Evolutionary conservation across 1,140 invertebrate genomes (phyloP).

Genomic region (Littorina saxatilis): DNA sequence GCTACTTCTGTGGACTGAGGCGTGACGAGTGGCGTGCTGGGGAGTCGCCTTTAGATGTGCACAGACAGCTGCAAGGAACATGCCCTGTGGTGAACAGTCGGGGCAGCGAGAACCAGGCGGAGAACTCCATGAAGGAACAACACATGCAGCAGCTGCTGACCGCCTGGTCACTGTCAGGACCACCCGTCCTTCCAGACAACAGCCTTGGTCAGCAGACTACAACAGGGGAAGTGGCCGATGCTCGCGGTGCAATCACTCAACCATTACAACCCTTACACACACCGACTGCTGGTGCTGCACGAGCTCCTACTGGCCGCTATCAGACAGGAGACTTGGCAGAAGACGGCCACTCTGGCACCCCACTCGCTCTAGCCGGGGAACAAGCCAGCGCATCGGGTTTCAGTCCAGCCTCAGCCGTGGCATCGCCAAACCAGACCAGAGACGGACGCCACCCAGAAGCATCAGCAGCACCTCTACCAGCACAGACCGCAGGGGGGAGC

Average conservation of each 20-base stretch:
- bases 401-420: not conserved
- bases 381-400: too few species aligned
- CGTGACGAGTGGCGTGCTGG: slow-evolving; percentile 45
- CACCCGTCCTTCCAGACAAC: not conserved
- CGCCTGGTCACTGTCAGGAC: not conserved
- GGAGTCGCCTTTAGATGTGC: slow-evolving; percentile 45
- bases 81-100: slow-evolving; percentile 44
- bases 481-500: too few species aligned
- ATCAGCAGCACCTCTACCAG: too few species aligned
- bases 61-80: slow-evolving; percentile 40
- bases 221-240: too few species aligned
- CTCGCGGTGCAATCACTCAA: not conserved
- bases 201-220: not conserved
- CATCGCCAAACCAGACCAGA: too few species aligned
- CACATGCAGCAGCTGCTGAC: slow-evolving; percentile 2
- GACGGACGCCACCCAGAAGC: too few species aligned
- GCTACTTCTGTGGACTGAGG: slow-evolving; percentile 48
- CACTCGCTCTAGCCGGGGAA: not conserved
- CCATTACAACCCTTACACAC: not conserved
- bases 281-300: not conserved
- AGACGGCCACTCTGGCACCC: not conserved
- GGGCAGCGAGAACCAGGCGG: slow-evolving; percentile 43
- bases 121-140: not conserved
- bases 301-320: too few species aligned
- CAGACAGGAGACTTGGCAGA: too few species aligned